A percentile compares a stretch with the other conserved stretches of the same genome.
Conservation (phyloP, 2,888 invertebrate genomes). For the Eurois occulta region DNA sequence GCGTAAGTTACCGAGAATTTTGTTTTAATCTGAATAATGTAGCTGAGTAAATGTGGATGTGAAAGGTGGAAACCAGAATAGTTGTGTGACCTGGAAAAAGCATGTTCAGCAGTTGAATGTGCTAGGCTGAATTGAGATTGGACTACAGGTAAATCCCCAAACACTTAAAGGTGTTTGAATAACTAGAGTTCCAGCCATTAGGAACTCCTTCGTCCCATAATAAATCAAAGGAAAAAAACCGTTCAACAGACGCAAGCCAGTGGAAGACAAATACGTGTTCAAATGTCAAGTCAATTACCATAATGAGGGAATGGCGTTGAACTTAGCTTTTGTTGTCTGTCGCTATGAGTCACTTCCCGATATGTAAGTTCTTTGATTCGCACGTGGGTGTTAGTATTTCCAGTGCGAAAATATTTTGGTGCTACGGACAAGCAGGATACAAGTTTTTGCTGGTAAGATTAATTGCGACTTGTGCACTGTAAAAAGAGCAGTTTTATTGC, state of each 20-base stretch:
- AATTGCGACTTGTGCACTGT: background rate
- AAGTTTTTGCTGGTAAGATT: constrained; percentile 15
- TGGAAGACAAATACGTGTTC: constrained; percentile 40
- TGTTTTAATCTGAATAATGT: constrained; percentile 27
- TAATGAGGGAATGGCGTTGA: constrained; percentile 63
- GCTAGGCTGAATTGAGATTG: background rate
- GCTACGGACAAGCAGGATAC: constrained; percentile 24
- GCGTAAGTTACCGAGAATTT: constrained; percentile 29
- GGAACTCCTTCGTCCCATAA: background rate
- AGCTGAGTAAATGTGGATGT: background rate
- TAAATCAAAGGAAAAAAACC: constrained; percentile 16
- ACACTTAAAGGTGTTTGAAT: background rate
- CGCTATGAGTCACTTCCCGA: constrained; percentile 61
- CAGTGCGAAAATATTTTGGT: constrained; percentile 36
- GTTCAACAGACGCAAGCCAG: constrained; percentile 23
- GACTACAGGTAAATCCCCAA: background rate
- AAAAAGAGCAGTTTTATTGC: background rate
- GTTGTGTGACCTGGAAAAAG: background rate
- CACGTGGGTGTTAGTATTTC: constrained; percentile 53
- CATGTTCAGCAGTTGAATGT: background rate
- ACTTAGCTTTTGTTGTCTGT: constrained; percentile 59
- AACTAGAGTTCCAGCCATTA: background rate
- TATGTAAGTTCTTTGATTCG: constrained; percentile 47
- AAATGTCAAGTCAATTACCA: constrained; percentile 57
- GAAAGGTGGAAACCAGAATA: background rate